phyloP scores from a whole-genome alignment of 2,797 vertebrate species.

The Heteromormyrus szaboi region DNA sequence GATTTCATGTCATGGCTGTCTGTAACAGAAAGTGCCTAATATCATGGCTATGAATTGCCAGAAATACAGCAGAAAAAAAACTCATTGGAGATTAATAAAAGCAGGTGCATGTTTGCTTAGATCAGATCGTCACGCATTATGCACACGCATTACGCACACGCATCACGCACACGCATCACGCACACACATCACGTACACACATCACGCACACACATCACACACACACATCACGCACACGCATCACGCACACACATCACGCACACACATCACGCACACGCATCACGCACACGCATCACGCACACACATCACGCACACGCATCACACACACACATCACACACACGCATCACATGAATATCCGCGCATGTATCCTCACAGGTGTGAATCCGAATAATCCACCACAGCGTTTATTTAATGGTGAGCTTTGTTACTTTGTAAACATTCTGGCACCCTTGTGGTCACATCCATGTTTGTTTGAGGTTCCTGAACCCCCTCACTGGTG shows the following conservation, averaged over 20 bases:
- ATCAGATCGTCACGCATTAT: background rate
- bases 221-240: background rate
- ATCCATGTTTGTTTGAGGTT: background rate
- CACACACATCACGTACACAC: background rate
- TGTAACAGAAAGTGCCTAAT: conserved; percentile 11
- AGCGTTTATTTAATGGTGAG: background rate
- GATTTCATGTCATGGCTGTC: conserved; percentile 22
- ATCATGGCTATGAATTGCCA: conserved; percentile 3
- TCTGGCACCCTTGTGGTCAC: background rate
- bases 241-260: background rate
- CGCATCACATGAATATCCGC: background rate
- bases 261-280: background rate
- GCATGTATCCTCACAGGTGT: background rate
- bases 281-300: background rate
- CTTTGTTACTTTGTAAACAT: background rate
- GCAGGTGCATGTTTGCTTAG: background rate
- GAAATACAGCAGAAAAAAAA: background rate
- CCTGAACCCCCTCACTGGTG: no score
- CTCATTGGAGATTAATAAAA: background rate
- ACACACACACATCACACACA: background rate
- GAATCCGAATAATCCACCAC: background rate
- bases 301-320: background rate
- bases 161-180: background rate
- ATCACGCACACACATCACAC: background rate
- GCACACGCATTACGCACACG: background rate